Percentiles rank a stretch among this genome's conserved stretches.
Conservation (phyloP, 2,888 invertebrate genomes). For the Alsophila aescularia region DNA sequence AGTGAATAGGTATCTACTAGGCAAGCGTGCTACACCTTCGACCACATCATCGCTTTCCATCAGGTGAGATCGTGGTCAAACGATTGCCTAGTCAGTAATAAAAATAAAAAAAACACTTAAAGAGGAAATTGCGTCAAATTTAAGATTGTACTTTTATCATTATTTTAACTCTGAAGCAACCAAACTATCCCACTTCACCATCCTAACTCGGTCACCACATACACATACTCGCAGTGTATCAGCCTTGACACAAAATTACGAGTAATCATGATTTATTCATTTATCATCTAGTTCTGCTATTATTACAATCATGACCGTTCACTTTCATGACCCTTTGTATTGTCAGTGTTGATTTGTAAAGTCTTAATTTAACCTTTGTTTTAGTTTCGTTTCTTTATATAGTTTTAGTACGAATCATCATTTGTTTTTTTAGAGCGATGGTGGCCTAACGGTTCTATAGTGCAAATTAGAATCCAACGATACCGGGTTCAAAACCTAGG, state of each 20-base stretch:
- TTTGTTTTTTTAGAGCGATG: not conserved
- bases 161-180: not conserved
- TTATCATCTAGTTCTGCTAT: conserved; percentile 45
- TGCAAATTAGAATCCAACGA: no score
- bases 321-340: conserved; percentile 36
- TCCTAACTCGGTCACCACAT: conserved; percentile 28
- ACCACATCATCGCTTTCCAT: no score
- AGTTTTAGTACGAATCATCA: not conserved
- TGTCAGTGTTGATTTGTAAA: conserved; percentile 16
- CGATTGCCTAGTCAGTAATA: no score
- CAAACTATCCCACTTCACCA: not conserved
- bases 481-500: no score
- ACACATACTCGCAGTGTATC: conserved; percentile 14
- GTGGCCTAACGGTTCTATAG: no score
- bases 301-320: conserved; percentile 43
- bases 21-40: no score
- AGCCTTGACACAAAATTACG: conserved; percentile 59
- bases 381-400: not conserved
- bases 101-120: no score
- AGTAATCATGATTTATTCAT: conserved; percentile 48
- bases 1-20: no score
- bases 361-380: conserved; percentile 5
- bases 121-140: no score
- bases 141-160: not conserved
- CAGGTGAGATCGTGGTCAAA: no score